Evolutionary conservation across 2,113 vertebrate genomes (phyloP).

Genomic region (Caloenas nicobarica): DNA sequence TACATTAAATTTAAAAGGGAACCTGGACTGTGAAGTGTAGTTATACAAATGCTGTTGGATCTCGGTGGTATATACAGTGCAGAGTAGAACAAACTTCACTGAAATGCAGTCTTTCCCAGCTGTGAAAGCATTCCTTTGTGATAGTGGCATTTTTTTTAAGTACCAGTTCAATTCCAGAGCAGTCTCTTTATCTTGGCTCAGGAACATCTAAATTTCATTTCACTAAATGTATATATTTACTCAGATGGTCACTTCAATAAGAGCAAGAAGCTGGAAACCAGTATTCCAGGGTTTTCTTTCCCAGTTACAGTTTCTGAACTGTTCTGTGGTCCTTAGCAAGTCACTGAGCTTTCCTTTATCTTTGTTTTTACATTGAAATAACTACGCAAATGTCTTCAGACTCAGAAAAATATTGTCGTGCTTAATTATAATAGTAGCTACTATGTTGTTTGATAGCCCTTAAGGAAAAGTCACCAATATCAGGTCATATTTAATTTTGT

Average conservation of each 20-base stretch:
- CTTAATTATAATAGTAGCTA: not conserved
- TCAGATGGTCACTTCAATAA: constrained; percentile 3
- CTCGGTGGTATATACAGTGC: not conserved
- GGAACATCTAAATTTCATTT: not conserved
- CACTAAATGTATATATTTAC: constrained; percentile 11
- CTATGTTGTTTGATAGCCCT: not conserved
- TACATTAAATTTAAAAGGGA: not conserved
- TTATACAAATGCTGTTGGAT: not conserved
- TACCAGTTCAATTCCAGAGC: not conserved
- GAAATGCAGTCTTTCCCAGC: not conserved
- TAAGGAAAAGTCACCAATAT: not conserved
- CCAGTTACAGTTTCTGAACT: not conserved
- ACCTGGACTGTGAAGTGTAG: not conserved
- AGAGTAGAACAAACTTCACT: not conserved
- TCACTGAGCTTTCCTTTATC: not conserved
- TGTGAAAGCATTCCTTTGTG: constrained; percentile 9
- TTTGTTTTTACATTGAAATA: not conserved
- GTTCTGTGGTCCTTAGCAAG: not conserved
- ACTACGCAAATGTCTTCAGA: not conserved
- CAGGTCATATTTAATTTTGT: not conserved
- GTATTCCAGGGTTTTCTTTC: not conserved
- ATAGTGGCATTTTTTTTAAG: not conserved
- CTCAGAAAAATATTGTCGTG: not conserved
- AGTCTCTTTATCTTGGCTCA: constrained; percentile 25
- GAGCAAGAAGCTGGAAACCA: not conserved